Base-by-base conservation (phyloP, 2,113 vertebrate species). In the Climacteris rufus region DNA sequence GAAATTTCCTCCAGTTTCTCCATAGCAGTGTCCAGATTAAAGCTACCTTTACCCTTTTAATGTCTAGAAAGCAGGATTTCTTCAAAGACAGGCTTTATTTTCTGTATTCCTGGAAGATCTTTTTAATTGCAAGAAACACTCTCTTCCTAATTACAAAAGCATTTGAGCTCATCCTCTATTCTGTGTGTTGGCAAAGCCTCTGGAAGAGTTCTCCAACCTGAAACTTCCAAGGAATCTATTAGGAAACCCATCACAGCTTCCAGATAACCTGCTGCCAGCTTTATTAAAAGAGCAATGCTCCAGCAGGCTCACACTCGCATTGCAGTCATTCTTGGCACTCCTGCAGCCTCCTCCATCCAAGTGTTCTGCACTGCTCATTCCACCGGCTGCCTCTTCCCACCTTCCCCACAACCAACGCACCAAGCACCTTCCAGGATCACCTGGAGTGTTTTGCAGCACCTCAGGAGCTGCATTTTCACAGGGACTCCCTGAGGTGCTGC, bases 1-100 rank as follows among this genome's bases (percentile, higher is more conserved):
- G 83, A 95, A 89, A 77, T 87, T 92, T 93, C 86, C 94, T 93
- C 87, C 83, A 75, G 77, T 93, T 93, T 92, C 92, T 87, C 83
- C 49, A 49, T 31, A 82, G 92, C 31, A 35, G 61, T 84, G 61
- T 76, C 83, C 90, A 81, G 79, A 86, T 74, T 94, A 94, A 91
- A 91, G 82, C 53, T 95, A 60, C 69, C 60, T 95, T 83, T 66
- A 52, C 40, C 14, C 61, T 54, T 94, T 76, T 52, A 78, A 83
- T 83, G 65, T 81, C 88, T 94, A 94, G 93, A 92, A 96, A 96
- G 72, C 88, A 75, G 1, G 10, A 75, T 61, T 94, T 89, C 77
- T 90, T 89, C 88, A 84, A 81, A 95, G 88, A 64, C 68, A 39
- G 59, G 18, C 40, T 90, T 81, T 81, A 81, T 78, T 94, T 94